A percentile compares a stretch with the other conserved stretches of the same genome.
Conservation (phyloP, 2,888 invertebrate genomes). For the Apamea epomidion region DNA sequence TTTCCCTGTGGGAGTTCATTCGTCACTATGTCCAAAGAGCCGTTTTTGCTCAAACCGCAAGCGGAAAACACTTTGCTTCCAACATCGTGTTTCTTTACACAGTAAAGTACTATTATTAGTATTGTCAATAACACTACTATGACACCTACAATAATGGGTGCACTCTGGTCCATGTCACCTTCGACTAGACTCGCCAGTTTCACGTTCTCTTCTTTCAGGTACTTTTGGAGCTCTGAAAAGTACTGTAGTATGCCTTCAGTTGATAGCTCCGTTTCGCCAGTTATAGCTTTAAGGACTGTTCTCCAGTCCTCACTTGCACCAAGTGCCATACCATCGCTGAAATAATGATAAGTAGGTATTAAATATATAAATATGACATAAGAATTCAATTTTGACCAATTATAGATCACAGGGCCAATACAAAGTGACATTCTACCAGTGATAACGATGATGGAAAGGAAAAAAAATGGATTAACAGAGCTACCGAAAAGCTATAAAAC, state of each 20-base stretch:
- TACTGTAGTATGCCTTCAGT: slow-evolving; percentile 84
- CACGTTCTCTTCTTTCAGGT: slow-evolving; percentile 78
- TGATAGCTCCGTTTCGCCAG: slow-evolving; percentile 84
- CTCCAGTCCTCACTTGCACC: slow-evolving; percentile 87
- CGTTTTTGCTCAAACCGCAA: slow-evolving; percentile 86
- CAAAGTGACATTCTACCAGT: not conserved
- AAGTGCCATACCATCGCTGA: slow-evolving; percentile 86
- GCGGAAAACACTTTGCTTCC: slow-evolving; percentile 78
- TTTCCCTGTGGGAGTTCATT: slow-evolving; percentile 81
- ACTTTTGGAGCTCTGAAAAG: slow-evolving; percentile 80
- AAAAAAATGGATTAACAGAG: not conserved
- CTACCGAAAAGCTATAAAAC: no score
- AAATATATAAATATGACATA: not conserved
- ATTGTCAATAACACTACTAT: slow-evolving; percentile 81
- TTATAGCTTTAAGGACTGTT: slow-evolving; percentile 82
- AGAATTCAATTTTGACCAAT: not conserved
- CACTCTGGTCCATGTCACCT: slow-evolving; percentile 83
- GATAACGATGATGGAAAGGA: not conserved
- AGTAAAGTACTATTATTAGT: slow-evolving; percentile 83
- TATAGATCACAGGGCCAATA: not conserved
- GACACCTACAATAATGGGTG: slow-evolving; percentile 83
- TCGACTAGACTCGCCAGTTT: slow-evolving; percentile 72
- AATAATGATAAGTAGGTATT: slow-evolving; percentile 49
- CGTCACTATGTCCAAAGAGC: slow-evolving; percentile 86
- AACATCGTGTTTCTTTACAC: slow-evolving; percentile 81